These are phyloP conservation scores for Apis cerana DNA, from an alignment of 1,140 invertebrate species.

Conservation along the genomic window DNA sequence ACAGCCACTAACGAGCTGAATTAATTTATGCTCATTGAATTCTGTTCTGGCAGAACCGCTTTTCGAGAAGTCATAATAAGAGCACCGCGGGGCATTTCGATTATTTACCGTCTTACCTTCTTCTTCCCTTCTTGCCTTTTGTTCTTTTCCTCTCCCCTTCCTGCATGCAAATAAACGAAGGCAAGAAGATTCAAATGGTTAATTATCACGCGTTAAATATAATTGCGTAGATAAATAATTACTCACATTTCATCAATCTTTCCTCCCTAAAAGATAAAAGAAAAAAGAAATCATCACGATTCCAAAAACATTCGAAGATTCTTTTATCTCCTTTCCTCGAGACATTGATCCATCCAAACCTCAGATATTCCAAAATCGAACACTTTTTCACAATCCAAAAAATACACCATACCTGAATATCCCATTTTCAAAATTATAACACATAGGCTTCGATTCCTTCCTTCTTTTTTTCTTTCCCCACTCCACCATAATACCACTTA, in stretches of 20 bases:
- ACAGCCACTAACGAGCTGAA: slow-evolving; percentile 71
- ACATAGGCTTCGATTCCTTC: neutral
- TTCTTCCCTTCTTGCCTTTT: too few relatives aligned
- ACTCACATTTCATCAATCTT: too few relatives aligned
- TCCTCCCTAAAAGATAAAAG: too few relatives aligned
- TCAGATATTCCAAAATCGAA: neutral
- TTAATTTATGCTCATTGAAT: slow-evolving; percentile 74
- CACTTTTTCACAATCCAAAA: neutral
- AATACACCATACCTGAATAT: too few relatives aligned
- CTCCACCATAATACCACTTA: slow-evolving; percentile 16
- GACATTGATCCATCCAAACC: too few relatives aligned
- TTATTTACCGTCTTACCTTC: slow-evolving; percentile 60
- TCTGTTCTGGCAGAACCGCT: slow-evolving; percentile 62
- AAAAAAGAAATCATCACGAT: too few relatives aligned
- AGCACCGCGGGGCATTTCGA: slow-evolving; percentile 54
- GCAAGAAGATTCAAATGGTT: neutral
- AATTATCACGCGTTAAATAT: slow-evolving; percentile 12
- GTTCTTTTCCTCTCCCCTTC: neutral
- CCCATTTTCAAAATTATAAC: too few relatives aligned
- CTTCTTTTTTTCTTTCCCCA: neutral
- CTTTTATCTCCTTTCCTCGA: too few relatives aligned
- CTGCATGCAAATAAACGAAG: neutral
- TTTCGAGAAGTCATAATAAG: slow-evolving; percentile 70
- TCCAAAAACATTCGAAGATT: too few relatives aligned
- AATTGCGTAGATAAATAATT: slow-evolving; percentile 2